phyloP scores from a whole-genome alignment of 2,797 vertebrate genomes.

The Karalla daura region DNA sequence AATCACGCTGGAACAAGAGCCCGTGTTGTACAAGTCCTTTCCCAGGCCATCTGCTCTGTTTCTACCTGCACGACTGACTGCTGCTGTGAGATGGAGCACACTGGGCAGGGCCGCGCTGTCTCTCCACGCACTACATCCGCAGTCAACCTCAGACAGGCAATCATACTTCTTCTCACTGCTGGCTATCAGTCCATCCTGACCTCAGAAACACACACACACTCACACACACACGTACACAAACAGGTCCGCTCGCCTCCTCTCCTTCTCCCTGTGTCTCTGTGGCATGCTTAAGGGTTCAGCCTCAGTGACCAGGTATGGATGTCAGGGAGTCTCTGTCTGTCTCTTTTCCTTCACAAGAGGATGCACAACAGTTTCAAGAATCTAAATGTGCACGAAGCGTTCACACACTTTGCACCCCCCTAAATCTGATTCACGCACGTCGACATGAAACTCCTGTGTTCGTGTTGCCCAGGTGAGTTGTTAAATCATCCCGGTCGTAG shows the following conservation, averaged over 20 bases:
- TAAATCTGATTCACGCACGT: constrained; percentile 17
- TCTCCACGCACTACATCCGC: constrained; percentile 59
- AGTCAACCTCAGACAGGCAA: constrained; percentile 62
- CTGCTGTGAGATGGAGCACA: constrained; percentile 52
- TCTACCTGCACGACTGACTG: constrained; percentile 58
- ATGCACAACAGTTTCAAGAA: constrained; percentile 30
- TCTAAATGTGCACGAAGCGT: constrained; percentile 26
- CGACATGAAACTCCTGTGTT: constrained; percentile 18
- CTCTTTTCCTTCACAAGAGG: constrained; percentile 50
- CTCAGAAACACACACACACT: constrained; percentile 48
- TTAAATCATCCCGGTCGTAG: constrained; percentile 53
- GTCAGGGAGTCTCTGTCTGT: constrained; percentile 53
- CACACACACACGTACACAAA: no score
- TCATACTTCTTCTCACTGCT: constrained; percentile 62
- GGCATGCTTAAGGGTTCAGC: constrained; percentile 66
- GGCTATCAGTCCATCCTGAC: constrained; percentile 69
- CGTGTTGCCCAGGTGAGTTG: constrained; percentile 32
- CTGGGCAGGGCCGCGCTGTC: constrained; percentile 41
- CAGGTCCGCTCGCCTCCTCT: no score
- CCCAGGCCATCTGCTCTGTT: constrained; percentile 65
- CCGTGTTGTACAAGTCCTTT: constrained; percentile 52
- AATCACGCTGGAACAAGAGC: constrained; percentile 62
- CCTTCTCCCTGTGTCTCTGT: constrained; percentile 33
- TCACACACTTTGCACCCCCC: constrained; percentile 19
- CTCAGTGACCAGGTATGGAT: constrained; percentile 58